Evolutionary conservation across 2,797 vertebrate genomes (phyloP).

Genomic region (Acanthurus lineatus): DNA sequence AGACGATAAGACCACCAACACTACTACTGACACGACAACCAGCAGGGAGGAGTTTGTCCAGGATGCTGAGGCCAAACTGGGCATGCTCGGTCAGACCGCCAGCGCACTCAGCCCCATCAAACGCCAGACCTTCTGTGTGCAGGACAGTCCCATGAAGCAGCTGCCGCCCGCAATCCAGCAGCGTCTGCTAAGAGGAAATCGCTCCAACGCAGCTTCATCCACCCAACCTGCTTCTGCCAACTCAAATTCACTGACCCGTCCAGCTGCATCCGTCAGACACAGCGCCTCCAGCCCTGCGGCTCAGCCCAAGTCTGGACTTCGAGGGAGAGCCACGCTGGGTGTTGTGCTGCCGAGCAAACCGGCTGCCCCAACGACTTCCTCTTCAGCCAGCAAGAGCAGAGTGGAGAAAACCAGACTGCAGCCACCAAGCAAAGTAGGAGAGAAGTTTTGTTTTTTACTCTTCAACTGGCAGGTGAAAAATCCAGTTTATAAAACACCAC

Average conservation of each 20-base stretch:
- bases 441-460: neutral
- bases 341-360: constrained; percentile 78
- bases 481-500: no score
- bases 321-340: constrained; percentile 64
- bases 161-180: constrained; percentile 86
- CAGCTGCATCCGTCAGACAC: constrained; percentile 3
- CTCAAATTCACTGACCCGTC: neutral
- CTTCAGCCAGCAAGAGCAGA: constrained; percentile 52
- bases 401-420: constrained; percentile 70
- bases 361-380: constrained; percentile 39
- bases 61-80: constrained; percentile 84
- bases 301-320: constrained; percentile 60
- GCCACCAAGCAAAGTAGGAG: constrained; percentile 77
- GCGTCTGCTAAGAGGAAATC: constrained; percentile 54
- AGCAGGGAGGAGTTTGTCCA: constrained; percentile 86
- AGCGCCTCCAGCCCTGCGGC: constrained; percentile 79
- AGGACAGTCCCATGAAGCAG: constrained; percentile 86
- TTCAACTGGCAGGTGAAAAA: neutral
- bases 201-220: neutral
- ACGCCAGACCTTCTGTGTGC: constrained; percentile 91
- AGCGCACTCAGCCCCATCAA: constrained; percentile 86
- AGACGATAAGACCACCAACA: fast-evolving
- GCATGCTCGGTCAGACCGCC: constrained; percentile 77
- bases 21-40: neutral
- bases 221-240: constrained; percentile 1